Conservation (phyloP, 2,113 vertebrate genomes). For the Grallaria varia region DNA sequence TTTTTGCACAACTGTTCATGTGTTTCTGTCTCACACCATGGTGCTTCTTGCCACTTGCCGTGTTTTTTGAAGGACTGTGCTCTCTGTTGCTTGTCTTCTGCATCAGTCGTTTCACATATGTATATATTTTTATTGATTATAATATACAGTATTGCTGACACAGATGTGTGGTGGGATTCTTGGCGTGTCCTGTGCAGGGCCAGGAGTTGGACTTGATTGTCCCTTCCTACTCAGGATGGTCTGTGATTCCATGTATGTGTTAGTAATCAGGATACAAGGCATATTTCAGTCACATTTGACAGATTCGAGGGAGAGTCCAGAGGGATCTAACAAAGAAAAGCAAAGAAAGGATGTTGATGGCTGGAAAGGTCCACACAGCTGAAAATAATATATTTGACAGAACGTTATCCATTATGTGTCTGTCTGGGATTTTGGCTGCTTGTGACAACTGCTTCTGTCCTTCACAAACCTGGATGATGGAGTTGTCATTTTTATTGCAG, state of each 20-base stretch:
- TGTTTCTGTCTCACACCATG: neutral
- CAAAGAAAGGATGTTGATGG: neutral
- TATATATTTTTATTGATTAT: too few relatives aligned
- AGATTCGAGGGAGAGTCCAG: neutral
- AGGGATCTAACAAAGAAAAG: neutral
- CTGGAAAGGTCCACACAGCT: neutral
- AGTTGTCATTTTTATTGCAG: neutral
- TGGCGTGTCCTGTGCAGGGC: neutral
- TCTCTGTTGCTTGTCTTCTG: neutral
- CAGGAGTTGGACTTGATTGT: neutral
- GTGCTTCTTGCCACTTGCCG: rapidly evolving
- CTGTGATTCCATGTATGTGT: neutral
- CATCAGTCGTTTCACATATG: neutral
- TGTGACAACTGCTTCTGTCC: neutral
- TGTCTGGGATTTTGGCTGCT: neutral
- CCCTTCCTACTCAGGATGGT: neutral
- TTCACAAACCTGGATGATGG: neutral
- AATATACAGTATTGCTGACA: neutral
- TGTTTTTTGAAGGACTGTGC: neutral
- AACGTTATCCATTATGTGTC: neutral
- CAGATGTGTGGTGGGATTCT: neutral
- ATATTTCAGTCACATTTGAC: neutral
- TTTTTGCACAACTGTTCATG: neutral
- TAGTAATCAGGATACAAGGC: neutral
- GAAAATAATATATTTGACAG: neutral